Evolutionary conservation across 2,113 vertebrate genomes (phyloP).

Genomic region (Nerophis lumbriciformis): DNA sequence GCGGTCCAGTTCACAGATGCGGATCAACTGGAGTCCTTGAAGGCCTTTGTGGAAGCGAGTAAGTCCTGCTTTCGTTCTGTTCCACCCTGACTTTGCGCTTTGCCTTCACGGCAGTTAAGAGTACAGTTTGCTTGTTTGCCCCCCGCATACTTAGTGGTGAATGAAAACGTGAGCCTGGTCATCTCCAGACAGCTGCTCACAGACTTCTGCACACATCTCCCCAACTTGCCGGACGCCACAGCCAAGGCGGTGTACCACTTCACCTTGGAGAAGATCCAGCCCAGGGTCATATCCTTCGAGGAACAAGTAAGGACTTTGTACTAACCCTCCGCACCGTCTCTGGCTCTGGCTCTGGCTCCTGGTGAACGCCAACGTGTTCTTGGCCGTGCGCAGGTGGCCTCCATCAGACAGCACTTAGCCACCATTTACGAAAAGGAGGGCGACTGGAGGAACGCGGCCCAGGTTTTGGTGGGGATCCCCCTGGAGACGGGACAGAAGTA

Average conservation of each 20-base stretch:
- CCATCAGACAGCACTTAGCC: conserved; percentile 95
- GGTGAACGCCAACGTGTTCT: not conserved
- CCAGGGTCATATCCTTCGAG: conserved; percentile 97
- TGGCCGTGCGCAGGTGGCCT: conserved; percentile 81
- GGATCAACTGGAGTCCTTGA: conserved; percentile 93
- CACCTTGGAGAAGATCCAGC: conserved; percentile 96
- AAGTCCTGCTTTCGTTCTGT: conserved; percentile 55
- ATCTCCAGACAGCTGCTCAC: conserved; percentile 96
- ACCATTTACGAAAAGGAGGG: conserved; percentile 99
- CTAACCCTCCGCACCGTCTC: too few species aligned
- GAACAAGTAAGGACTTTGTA: conserved; percentile 79
- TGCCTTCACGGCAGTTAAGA: not conserved
- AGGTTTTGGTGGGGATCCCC: conserved; percentile 96
- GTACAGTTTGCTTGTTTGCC: not conserved
- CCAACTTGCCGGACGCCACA: conserved; percentile 86
- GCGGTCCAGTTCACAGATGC: conserved; percentile 85
- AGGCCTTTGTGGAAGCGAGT: conserved; percentile 99
- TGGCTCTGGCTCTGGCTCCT: too few species aligned
- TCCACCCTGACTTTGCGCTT: not conserved
- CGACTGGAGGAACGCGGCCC: conserved; percentile 97
- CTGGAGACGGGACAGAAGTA: conserved; percentile 97
- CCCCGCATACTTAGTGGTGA: conserved; percentile 80
- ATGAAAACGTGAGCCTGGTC: conserved; percentile 96
- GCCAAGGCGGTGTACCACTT: conserved; percentile 97
- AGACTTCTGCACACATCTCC: conserved; percentile 94